Evolutionary conservation across 2,888 invertebrate genomes (phyloP).

Genomic region (Tenthredo amoena): DNA sequence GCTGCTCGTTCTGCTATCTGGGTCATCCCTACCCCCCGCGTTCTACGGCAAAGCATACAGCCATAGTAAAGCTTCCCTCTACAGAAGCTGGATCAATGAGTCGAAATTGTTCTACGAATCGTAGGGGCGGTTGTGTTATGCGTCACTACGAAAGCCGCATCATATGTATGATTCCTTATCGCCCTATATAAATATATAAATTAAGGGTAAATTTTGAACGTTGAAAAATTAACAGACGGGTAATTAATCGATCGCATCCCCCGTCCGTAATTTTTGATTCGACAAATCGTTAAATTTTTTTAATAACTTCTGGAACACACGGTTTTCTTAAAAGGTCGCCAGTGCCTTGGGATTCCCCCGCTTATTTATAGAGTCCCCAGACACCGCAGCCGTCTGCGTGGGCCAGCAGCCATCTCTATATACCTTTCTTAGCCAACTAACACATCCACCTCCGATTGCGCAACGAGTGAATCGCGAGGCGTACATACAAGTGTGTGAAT

Average conservation of each 20-base stretch:
- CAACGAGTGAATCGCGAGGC: neutral
- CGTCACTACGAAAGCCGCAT: conserved; percentile 41
- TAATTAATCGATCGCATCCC: neutral
- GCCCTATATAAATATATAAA: neutral
- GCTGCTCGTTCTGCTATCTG: conserved; percentile 57
- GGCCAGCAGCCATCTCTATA: conserved; percentile 51
- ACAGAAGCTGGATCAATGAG: conserved; percentile 47
- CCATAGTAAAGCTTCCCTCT: conserved; percentile 52
- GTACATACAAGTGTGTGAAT: neutral
- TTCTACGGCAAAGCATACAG: conserved; percentile 56
- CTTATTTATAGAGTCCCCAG: conserved; percentile 70
- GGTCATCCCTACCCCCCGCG: conserved; percentile 58
- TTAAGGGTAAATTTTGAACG: neutral
- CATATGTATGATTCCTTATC: neutral
- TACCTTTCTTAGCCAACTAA: conserved; percentile 32
- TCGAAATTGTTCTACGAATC: conserved; percentile 40
- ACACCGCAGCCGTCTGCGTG: conserved; percentile 57
- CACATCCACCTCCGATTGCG: conserved; percentile 46
- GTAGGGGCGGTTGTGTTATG: conserved; percentile 42
- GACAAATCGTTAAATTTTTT: neutral
- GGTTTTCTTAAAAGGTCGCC: conserved; percentile 52
- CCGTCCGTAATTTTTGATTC: too few species aligned
- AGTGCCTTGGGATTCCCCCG: conserved; percentile 67
- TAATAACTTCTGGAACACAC: conserved; percentile 41
- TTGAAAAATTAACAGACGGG: neutral